phyloP scores from a whole-genome alignment of 2,888 invertebrate species.

The Pristionchus maxplancki region DNA sequence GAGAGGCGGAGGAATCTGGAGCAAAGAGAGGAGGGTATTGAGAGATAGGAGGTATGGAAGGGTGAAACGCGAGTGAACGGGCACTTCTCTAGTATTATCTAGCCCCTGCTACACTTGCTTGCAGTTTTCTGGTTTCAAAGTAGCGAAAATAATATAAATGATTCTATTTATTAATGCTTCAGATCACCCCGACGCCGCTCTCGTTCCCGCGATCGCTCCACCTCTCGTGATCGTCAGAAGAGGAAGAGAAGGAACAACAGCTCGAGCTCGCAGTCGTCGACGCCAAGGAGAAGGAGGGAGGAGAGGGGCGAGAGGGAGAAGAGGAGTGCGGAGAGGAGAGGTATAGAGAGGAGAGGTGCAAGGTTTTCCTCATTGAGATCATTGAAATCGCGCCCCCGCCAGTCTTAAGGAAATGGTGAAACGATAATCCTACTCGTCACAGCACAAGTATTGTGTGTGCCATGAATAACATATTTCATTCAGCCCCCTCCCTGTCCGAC shows the following conservation, averaged over 20 bases:
- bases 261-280: background rate
- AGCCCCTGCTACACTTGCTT: background rate
- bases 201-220: conserved; percentile 20
- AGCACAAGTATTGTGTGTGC: background rate
- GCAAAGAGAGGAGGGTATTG: background rate
- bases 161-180: too few species aligned
- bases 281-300: background rate
- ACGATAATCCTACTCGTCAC: too few species aligned
- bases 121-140: background rate
- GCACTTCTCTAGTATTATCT: background rate
- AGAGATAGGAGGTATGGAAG: background rate
- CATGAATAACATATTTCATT: background rate
- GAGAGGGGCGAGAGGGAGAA: conserved; percentile 7
- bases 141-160: background rate
- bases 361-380: background rate
- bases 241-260: background rate
- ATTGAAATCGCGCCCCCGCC: background rate
- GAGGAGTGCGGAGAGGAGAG: conserved; percentile 37
- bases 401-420: too few species aligned
- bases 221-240: conserved; percentile 47
- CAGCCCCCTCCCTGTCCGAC: background rate
- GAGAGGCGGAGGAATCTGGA: background rate
- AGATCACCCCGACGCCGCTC: too few species aligned
- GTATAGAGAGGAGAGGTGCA: background rate
- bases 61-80: background rate